Evolutionary conservation across 23 tunicate species (phyloP), one percentile per base, ranked within the genome.

Genomic region (Ciona savignyi): DNA sequence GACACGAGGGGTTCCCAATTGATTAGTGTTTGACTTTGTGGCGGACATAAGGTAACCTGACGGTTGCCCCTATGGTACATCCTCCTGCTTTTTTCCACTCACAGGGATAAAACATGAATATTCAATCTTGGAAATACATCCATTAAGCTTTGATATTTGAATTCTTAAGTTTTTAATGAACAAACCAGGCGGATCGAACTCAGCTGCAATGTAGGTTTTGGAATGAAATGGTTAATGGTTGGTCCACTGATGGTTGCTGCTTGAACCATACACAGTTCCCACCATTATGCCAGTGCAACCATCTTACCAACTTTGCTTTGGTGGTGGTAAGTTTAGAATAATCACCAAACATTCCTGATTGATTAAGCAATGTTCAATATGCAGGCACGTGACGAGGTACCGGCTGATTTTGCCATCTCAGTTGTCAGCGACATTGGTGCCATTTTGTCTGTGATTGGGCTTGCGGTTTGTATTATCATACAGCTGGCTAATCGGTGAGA

Each of bases 221-320:
- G 85, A 73, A 81, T 48, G 65, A 60, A 24, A 3, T 30, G 22
- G n/a, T 29, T 27, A 62, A 63, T 66, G 73, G 65, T 66, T 81
- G 85, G 85, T 64, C 73, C 3, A 24, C 78, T 9, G 73, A 65
- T 32, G 85, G 85, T 66, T 81, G 85, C 64, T 81, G 85, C 51
- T 65, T 81, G 70, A 66, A 81, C 67, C 77, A 81, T 28, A 60
- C 78, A 15, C 64, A 24, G 35, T 62, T 33, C 65, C 70, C 70
- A 34, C 85, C 85, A 35, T 73, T 81, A 29, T 81, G 85, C 73
- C 85, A 81, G 34, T 81, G 85, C 66, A 35, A 73, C 73, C 85
- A 81, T 81, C 66, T 81, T 1, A 81, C 85, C 34, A 81, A 81
- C 85, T 81, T 81, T 65, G 85, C 85, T 27, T 51, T 81, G 2